Percentiles rank a stretch among this genome's conserved stretches.
These are phyloP conservation scores for Poeciliopsis prolifica DNA, from an alignment of 2,113 vertebrate genomes.

Conservation along the genomic window DNA sequence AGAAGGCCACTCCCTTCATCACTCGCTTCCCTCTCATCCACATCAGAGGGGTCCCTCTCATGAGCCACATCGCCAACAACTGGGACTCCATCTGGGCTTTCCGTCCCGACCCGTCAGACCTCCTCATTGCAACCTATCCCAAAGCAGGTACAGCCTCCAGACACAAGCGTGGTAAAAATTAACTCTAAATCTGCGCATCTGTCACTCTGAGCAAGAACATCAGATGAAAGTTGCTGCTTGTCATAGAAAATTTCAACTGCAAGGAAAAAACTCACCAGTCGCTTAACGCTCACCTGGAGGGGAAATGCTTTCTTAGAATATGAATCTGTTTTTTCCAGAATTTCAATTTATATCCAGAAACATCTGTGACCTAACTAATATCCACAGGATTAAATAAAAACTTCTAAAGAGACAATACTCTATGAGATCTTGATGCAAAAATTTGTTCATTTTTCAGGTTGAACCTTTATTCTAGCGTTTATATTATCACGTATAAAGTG, in stretches of 20 bases:
- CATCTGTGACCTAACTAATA: neutral
- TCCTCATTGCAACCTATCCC: constrained; percentile 85
- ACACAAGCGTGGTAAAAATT: neutral
- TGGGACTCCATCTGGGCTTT: constrained; percentile 78
- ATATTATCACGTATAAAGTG: neutral
- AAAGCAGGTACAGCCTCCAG: constrained; percentile 76
- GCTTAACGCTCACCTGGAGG: too few species aligned
- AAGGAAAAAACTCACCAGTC: too few species aligned
- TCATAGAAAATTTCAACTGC: neutral
- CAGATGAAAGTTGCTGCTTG: neutral
- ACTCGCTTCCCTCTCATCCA: constrained; percentile 72
- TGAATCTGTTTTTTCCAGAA: neutral
- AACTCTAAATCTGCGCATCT: neutral
- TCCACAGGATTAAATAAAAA: neutral
- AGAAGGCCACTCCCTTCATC: constrained; percentile 34
- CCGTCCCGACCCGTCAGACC: constrained; percentile 77
- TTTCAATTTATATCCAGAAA: neutral
- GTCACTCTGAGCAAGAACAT: too few species aligned
- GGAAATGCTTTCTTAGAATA: neutral
- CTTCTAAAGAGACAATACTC: neutral
- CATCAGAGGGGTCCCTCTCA: constrained; percentile 74
- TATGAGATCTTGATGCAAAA: neutral
- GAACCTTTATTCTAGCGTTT: neutral
- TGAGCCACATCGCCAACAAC: constrained; percentile 65
- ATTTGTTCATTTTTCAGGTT: neutral